Percentiles rank a stretch among this genome's conserved stretches.
These are phyloP conservation scores for Caenorhabditis sp. DNA, from an alignment of 2,888 invertebrate genomes.

Conservation along the genomic window DNA sequence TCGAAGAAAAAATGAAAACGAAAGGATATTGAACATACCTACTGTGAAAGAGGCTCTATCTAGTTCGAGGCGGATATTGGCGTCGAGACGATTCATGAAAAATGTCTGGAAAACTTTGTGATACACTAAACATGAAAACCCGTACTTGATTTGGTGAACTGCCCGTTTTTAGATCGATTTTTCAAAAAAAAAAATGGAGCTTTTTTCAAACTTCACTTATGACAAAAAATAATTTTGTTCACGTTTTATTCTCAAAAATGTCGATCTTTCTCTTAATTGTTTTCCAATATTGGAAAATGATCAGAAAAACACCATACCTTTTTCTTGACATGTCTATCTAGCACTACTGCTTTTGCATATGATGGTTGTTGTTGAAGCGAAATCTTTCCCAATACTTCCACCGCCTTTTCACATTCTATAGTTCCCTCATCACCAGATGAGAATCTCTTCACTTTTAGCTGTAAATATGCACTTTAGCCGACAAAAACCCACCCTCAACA, in stretches of 20 bases:
- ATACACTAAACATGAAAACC: too few species aligned
- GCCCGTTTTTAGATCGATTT: too few species aligned
- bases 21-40: slow-evolving; percentile 14
- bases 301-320: too few species aligned
- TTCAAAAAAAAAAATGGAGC: not conserved
- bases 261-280: too few species aligned
- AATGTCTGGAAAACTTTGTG: slow-evolving; percentile 32
- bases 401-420: slow-evolving; percentile 43
- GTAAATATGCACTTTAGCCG: not conserved
- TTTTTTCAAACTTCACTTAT: too few species aligned
- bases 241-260: too few species aligned
- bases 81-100: slow-evolving; percentile 42
- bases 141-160: not conserved
- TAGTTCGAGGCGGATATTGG: slow-evolving; percentile 42
- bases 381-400: slow-evolving; percentile 44
- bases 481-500: not conserved
- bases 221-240: too few species aligned
- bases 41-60: slow-evolving; percentile 44
- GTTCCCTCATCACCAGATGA: slow-evolving; percentile 41
- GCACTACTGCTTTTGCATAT: slow-evolving; percentile 35
- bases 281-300: too few species aligned
- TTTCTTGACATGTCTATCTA: slow-evolving; percentile 47
- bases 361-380: slow-evolving; percentile 31
- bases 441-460: slow-evolving; percentile 40
- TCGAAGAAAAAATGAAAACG: not conserved